phyloP scores from a whole-genome alignment of 1,140 invertebrate genomes.

The Drosophila pseudoananassae region DNA sequence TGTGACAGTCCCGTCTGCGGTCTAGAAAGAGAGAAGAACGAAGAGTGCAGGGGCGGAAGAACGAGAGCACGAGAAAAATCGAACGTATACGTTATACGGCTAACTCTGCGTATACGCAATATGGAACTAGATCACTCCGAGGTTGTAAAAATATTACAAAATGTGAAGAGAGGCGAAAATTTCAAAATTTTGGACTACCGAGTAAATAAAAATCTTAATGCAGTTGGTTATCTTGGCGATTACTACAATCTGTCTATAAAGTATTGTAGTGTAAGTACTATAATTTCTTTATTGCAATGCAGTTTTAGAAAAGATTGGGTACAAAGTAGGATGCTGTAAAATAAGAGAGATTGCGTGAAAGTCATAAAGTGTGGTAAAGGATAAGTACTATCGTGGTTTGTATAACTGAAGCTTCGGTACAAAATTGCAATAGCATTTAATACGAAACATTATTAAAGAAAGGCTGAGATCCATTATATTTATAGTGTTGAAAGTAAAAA shows the following conservation, averaged over 20 bases:
- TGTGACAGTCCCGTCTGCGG: neutral
- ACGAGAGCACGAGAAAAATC: slow-evolving; percentile 1
- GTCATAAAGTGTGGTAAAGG: slow-evolving; percentile 6
- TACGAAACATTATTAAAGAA: too few species aligned
- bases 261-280: slow-evolving; percentile 54
- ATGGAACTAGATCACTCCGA: slow-evolving; percentile 53
- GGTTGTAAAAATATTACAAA: slow-evolving; percentile 49
- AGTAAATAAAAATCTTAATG: slow-evolving; percentile 37
- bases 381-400: neutral
- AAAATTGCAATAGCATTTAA: too few species aligned
- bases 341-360: neutral
- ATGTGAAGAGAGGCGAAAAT: neutral
- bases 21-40: slow-evolving; percentile 10
- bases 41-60: slow-evolving; percentile 9
- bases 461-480: too few species aligned
- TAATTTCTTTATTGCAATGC: neutral
- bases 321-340: slow-evolving; percentile 3
- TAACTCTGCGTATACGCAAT: slow-evolving; percentile 55
- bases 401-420: neutral
- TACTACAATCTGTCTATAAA: slow-evolving; percentile 61
- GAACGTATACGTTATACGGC: slow-evolving; percentile 42
- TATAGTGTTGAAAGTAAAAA: too few species aligned
- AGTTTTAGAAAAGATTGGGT: neutral
- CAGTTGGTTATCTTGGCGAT: slow-evolving; percentile 72
- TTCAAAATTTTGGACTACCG: slow-evolving; percentile 33